These are phyloP conservation scores for Salvelinus alpinus DNA, from an alignment of 2,113 vertebrate species.

Conservation along the genomic window DNA sequence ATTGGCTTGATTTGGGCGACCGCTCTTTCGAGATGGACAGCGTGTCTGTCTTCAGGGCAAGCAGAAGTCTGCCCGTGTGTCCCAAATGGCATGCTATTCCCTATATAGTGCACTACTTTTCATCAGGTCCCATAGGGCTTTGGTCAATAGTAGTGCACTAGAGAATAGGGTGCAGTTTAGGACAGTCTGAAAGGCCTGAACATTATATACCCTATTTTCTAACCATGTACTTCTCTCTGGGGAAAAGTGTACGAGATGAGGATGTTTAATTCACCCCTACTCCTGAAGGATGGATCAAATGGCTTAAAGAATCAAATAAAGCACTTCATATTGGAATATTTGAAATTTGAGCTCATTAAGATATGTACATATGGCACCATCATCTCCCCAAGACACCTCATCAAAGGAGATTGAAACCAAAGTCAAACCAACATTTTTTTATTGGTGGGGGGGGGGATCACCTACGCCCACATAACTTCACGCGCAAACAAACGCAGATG, in stretches of 20 bases:
- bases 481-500: background rate
- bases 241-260: background rate
- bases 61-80: background rate
- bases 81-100: too few relatives aligned
- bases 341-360: background rate
- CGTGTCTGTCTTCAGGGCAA: background rate
- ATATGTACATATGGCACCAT: background rate
- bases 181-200: background rate
- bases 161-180: too few relatives aligned
- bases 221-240: background rate
- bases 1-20: constrained; percentile 18
- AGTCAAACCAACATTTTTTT: background rate
- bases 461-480: background rate
- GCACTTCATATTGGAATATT: background rate
- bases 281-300: background rate
- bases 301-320: constrained; percentile 4
- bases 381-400: background rate
- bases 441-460: too few relatives aligned
- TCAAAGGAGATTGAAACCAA: background rate
- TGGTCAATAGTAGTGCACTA: too few relatives aligned
- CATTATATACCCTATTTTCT: background rate
- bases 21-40: background rate
- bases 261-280: background rate
- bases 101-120: too few relatives aligned
- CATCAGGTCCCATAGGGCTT: too few relatives aligned